A percentile compares a stretch with the other conserved stretches of the same genome.
Evolutionary conservation across 2,113 vertebrate genomes (phyloP).

Genomic region (Campylomormyrus tamandua): DNA sequence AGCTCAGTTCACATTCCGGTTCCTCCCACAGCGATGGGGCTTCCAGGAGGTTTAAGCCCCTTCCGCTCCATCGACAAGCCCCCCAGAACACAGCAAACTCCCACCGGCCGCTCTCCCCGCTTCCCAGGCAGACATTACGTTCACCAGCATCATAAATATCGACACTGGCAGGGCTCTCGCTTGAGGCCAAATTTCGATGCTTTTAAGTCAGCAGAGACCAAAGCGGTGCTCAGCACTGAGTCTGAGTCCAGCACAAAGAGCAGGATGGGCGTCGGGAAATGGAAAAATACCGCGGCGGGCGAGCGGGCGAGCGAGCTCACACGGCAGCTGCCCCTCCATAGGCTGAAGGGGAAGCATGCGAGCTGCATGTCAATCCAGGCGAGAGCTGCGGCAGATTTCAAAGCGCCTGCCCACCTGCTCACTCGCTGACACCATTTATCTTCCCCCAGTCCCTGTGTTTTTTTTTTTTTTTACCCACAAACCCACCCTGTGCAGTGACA

Average conservation of each 20-base stretch:
- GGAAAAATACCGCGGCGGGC: not conserved
- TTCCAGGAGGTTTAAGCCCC: not conserved
- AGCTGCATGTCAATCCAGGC: not conserved
- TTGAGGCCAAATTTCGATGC: not conserved
- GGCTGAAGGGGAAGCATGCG: not conserved
- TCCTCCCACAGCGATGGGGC: not conserved
- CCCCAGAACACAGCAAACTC: not conserved
- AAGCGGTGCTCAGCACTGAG: not conserved
- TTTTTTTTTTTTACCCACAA: not conserved
- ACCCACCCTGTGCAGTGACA: not conserved
- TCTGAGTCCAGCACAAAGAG: not conserved
- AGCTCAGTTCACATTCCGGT: not conserved
- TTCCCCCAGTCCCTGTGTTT: not conserved
- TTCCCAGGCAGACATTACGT: not conserved
- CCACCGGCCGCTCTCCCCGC: not conserved
- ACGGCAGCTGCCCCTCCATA: not conserved
- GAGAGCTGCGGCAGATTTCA: constrained; percentile 5
- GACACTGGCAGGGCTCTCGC: not conserved
- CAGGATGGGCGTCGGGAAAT: not conserved
- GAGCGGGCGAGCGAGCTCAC: not conserved
- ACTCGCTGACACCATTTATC: not conserved
- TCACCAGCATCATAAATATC: not conserved
- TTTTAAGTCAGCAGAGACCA: not conserved
- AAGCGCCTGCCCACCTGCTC: not conserved
- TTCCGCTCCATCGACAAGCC: not conserved